Evolutionary conservation across 53 echinoderm and acorn worm genomes (phyloP).

Genomic region (Arbacia lixula): DNA sequence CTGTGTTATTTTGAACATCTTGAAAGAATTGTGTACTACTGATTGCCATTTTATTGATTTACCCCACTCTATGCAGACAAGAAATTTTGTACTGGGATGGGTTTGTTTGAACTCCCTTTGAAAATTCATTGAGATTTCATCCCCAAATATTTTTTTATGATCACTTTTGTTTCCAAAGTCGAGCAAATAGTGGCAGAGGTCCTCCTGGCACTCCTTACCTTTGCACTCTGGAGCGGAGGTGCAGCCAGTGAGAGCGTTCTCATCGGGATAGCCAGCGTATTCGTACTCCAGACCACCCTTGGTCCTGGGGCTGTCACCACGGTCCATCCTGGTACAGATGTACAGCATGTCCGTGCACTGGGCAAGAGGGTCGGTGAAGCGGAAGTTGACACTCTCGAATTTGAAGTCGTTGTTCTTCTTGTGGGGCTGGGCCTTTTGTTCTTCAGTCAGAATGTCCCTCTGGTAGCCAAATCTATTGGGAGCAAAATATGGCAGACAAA

Average conservation of each 20-base stretch:
- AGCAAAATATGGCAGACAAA: not conserved
- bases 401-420: slow-evolving; percentile 64
- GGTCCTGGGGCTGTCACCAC: slow-evolving; percentile 67
- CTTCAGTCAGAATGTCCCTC: slow-evolving; percentile 43
- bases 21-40: no score
- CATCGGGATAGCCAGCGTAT: slow-evolving; percentile 53
- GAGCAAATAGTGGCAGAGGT: no score
- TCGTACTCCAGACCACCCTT: slow-evolving; percentile 65
- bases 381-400: slow-evolving; percentile 40
- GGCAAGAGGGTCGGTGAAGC: slow-evolving; percentile 57
- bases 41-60: no score
- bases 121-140: no score
- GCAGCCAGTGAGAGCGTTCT: slow-evolving; percentile 76
- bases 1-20: no score
- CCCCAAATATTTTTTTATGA: no score
- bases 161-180: no score
- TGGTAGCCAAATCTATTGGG: slow-evolving; percentile 31
- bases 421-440: slow-evolving; percentile 44
- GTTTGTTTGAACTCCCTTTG: no score
- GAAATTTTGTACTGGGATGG: no score
- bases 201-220: slow-evolving; percentile 65
- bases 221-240: slow-evolving; percentile 66
- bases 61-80: no score
- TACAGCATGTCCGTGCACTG: slow-evolving; percentile 73
- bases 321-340: slow-evolving; percentile 76